Conservation (phyloP, 2,888 invertebrate species). For the Carterocephalus palaemon region DNA sequence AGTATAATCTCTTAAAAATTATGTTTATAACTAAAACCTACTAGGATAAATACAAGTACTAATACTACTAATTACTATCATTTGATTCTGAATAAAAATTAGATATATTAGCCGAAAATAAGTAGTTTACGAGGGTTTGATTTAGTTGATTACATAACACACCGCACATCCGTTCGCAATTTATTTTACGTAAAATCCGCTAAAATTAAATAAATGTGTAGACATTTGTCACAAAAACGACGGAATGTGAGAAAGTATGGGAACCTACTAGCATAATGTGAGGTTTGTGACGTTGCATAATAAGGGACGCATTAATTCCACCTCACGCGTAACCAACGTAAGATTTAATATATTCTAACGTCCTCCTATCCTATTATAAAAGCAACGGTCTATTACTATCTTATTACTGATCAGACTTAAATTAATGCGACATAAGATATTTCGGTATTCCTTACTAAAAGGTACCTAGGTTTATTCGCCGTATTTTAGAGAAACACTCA, state of each 20-base stretch:
- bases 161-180: too few species aligned
- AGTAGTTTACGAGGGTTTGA: too few species aligned
- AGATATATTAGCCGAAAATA: too few species aligned
- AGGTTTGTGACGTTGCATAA: conserved; percentile 16
- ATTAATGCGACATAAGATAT: background rate
- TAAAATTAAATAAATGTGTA: conserved; percentile 4
- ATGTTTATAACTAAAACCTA: too few species aligned
- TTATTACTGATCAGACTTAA: conserved; percentile 2
- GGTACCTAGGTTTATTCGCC: too few species aligned
- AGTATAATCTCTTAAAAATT: too few species aligned
- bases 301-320: conserved; percentile 36
- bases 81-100: too few species aligned
- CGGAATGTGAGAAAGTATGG: conserved; percentile 11
- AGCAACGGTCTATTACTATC: conserved; percentile 39
- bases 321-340: conserved; percentile 42
- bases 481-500: too few species aligned
- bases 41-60: too few species aligned
- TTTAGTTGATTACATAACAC: too few species aligned
- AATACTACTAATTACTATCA: too few species aligned
- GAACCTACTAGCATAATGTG: conserved; percentile 4
- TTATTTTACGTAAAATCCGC: too few species aligned
- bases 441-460: background rate
- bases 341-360: conserved; percentile 48
- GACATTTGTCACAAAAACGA: conserved; percentile 1
- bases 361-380: conserved; percentile 59